Evolutionary conservation across 2,113 vertebrate species (phyloP), one percentile per base, ranked within the genome.

Genomic region (Saccopteryx bilineata): DNA sequence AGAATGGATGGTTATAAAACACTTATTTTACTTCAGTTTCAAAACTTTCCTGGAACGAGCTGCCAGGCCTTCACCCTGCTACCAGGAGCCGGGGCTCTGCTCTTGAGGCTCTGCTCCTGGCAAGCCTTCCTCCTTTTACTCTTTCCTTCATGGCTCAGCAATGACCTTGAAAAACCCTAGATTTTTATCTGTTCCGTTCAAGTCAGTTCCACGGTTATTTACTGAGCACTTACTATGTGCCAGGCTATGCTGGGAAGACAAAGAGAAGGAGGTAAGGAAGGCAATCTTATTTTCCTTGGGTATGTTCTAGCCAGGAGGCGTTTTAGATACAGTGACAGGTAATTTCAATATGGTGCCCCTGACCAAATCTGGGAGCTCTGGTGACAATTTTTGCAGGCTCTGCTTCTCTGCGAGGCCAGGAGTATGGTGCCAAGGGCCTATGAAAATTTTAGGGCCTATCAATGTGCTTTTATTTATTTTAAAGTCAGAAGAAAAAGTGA

Each of bases 11-110:
- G 54, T 92, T 81, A 91, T 92, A 93, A 95, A 96, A 92, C 68
- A 85, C 52, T 93, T 48, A 39, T 81, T 96, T 96, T 85, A 89
- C 81, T 97, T 95, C 87, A 92, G 65, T 92, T 94, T 96, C 68
- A 50, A 68, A 95, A 63, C 78, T 93, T 97, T 85, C 74, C 96
- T 93, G 96, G 96, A 82, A 89, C 0, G 78, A 60, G 46, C 93
- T 91, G 79, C 95, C 94, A 87, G 89, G 85, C 78, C 68, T 83
- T 91, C 56, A 12, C 31, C 33, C 74, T 60, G 74, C 89, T 74
- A 78, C 95, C 68, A 94, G 95, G 39, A 85, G 83, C 39, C 5
- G 6, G 58, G 74, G 56, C 79, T 89, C 63, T 66, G 93, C 68
- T 72, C 69, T 46, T 50, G 65, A 75, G 56, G 50, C 39, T 82